Base-by-base conservation (phyloP, 2,888 invertebrate genomes). In the Eilema griseolum region DNA sequence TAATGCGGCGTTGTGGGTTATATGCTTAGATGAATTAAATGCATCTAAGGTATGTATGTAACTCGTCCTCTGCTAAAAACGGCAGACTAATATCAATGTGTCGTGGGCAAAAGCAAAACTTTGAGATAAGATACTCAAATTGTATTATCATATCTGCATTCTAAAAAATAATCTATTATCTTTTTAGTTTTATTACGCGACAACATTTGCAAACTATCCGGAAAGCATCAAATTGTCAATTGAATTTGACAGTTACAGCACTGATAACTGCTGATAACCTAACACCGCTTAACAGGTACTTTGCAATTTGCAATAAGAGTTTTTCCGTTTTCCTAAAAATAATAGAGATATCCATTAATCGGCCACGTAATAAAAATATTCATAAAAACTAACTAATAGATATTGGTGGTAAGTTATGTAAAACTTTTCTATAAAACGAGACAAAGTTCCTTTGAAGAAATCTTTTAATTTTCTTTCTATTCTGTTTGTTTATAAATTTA, bases 401-500 rank as follows among this genome's bases (percentile, higher is more conserved):
- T 33, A 20, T 46, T 64, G 26, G 33, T 23, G 61, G 76, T 80
- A 14, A 74, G 79, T 76, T 70, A 10, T 23, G 57, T 4, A 26
- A 61, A 2, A 31, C 59, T 11, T 52, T 52, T 52, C 8, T 20
- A 5, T 52, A n/a, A 10, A 52, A n/a, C 52, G 52, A 52, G 10
- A 8, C 52, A 1, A 70, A 77, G 70, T 70, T 69, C 24, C 16
- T 37, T 20, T 46, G 5, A 26, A 8, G 16, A 23, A 60, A 60
- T 24, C 66, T 61, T 31, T 63, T 70, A 20, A 8, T 26, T 66
- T 2, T 26, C 73, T 23, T 52, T 4, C 16, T 46, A 69, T 41
- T 14, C 14, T 79, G 46, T 63, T 80, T 77, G 66, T 71, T 81
- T 77, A 52, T 57, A 64, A 33, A 8, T 71, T 74, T 28, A 67